Conservation (phyloP, 2,797 vertebrate species). For the Hypotaenidia okinawae region DNA sequence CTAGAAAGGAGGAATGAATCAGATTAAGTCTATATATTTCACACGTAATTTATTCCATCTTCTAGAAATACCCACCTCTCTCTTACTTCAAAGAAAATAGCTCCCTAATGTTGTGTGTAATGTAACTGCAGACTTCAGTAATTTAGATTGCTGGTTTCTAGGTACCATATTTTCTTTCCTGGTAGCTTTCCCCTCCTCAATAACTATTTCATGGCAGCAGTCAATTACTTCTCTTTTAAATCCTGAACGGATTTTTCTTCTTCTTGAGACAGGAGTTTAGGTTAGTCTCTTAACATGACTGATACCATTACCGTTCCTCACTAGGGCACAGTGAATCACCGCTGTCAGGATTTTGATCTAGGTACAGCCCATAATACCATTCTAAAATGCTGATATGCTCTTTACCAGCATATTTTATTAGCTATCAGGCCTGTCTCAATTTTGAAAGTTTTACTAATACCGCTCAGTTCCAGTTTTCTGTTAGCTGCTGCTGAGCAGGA, state of each 20-base stretch:
- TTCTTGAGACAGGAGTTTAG: background rate
- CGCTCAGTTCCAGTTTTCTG: background rate
- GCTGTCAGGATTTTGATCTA: constrained; percentile 3
- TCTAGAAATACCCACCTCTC: background rate
- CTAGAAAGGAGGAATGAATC: background rate
- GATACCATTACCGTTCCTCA: background rate
- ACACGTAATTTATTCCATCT: background rate
- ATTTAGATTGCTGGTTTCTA: background rate
- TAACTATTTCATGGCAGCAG: background rate
- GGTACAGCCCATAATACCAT: background rate
- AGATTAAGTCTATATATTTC: background rate
- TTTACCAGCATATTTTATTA: background rate
- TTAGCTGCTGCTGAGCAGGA: background rate
- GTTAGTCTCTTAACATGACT: background rate
- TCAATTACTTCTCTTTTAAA: background rate
- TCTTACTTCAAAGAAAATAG: constrained; percentile 1
- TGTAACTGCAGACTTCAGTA: background rate
- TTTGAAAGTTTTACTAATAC: background rate
- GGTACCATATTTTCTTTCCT: background rate
- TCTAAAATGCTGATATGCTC: background rate
- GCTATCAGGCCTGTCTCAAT: background rate
- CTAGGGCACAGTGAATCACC: background rate
- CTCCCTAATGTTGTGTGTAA: background rate
- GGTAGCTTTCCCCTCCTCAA: background rate
- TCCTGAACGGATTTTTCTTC: background rate